These are phyloP conservation scores for Platysternon megacephalum DNA, from an alignment of 2,113 vertebrate genomes.

Conservation along the genomic window DNA sequence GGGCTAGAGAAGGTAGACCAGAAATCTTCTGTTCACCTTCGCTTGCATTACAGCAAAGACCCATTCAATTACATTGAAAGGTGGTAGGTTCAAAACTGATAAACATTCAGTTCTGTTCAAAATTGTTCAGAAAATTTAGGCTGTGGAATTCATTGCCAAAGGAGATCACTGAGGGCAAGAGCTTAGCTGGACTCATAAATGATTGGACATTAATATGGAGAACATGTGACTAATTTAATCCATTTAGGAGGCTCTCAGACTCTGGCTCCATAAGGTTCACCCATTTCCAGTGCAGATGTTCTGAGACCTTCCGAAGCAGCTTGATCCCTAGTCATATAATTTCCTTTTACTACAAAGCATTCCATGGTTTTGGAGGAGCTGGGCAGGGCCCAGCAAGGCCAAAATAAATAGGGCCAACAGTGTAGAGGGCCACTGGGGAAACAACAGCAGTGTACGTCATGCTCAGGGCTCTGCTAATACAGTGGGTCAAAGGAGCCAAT, in stretches of 20 bases:
- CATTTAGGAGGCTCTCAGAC: not conserved
- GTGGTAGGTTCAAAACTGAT: too few species aligned
- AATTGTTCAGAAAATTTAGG: too few species aligned
- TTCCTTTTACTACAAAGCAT: too few species aligned
- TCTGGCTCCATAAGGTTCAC: not conserved
- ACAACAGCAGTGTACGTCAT: too few species aligned
- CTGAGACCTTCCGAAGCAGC: not conserved
- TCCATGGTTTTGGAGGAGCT: too few species aligned
- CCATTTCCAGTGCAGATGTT: not conserved
- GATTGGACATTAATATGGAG: not conserved
- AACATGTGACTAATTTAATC: not conserved
- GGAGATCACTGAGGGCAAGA: not conserved
- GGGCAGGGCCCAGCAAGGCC: too few species aligned
- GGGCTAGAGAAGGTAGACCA: not conserved
- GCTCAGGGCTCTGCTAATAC: not conserved
- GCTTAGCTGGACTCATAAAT: not conserved
- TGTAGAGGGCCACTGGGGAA: too few species aligned
- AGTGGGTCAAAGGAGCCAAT: not conserved
- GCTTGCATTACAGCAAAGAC: too few species aligned
- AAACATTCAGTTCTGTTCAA: too few species aligned
- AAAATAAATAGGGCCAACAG: too few species aligned
- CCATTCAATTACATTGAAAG: too few species aligned
- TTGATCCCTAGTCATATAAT: not conserved
- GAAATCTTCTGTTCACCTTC: not conserved
- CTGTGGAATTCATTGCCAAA: not conserved